phyloP scores from a whole-genome alignment of 2,113 vertebrate species.

The Tringa solitaria region DNA sequence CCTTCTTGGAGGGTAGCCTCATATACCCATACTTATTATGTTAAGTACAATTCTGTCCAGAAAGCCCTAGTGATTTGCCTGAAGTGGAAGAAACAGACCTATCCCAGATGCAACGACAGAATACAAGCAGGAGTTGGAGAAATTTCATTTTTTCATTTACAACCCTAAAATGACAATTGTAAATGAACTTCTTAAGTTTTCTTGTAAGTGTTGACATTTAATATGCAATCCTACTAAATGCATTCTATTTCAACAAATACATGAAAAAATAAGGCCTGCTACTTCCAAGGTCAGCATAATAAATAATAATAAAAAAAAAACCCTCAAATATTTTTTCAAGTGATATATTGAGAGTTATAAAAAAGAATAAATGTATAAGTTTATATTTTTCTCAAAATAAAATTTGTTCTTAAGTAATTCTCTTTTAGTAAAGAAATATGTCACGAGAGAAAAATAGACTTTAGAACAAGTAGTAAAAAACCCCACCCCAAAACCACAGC shows the following conservation, averaged over 20 bases:
- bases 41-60: neutral
- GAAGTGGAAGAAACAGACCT: neutral
- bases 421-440: neutral
- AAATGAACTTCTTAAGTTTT: neutral
- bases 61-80: neutral
- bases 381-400: neutral
- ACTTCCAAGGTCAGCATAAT: neutral
- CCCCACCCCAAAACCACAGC: neutral
- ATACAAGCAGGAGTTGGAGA: neutral
- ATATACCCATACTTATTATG: rapidly evolving
- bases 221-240: neutral
- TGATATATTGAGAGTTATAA: neutral
- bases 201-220: neutral
- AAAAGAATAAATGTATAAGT: neutral
- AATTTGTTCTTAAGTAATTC: neutral
- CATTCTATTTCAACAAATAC: neutral
- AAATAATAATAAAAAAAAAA: neutral
- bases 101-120: neutral
- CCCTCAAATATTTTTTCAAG: neutral
- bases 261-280: neutral
- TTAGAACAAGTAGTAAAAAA: neutral
- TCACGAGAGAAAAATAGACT: neutral
- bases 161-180: neutral
- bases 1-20: neutral
- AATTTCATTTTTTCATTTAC: neutral